These are phyloP conservation scores for Thyatira batis DNA, from an alignment of 2,888 invertebrate genomes.

Conservation along the genomic window DNA sequence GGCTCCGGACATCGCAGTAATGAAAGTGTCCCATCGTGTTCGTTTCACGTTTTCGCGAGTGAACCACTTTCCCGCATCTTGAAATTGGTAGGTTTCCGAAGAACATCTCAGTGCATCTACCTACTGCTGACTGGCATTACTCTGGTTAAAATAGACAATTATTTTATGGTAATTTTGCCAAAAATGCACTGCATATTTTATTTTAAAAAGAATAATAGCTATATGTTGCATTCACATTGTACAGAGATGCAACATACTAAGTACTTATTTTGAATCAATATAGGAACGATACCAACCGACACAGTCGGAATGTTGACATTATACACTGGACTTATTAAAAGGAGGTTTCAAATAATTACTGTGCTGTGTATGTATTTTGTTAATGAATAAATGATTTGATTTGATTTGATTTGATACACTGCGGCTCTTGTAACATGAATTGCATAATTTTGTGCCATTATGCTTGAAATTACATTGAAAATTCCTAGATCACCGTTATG, in stretches of 20 bases:
- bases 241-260: neutral
- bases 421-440: constrained; percentile 14
- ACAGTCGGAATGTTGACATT: constrained; percentile 13
- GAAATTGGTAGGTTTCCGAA: constrained; percentile 28
- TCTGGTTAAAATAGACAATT: neutral
- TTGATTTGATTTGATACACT: constrained; percentile 16
- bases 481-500: constrained; percentile 40
- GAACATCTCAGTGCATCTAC: neutral
- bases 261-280: neutral
- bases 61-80: constrained; percentile 57
- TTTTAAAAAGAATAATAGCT: too few species aligned
- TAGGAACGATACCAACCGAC: neutral
- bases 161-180: too few species aligned
- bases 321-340: too few species aligned
- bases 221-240: too few species aligned
- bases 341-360: too few species aligned
- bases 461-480: constrained; percentile 18
- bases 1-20: constrained; percentile 70
- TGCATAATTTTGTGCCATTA: constrained; percentile 29
- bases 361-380: too few species aligned
- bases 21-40: constrained; percentile 71
- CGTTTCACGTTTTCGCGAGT: constrained; percentile 57
- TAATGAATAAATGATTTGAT: too few species aligned
- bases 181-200: too few species aligned
- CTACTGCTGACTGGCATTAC: neutral